Evolutionary conservation across 2,113 vertebrate species (phyloP), one percentile per base, ranked within the genome.

Genomic region (Catharus minimus): DNA sequence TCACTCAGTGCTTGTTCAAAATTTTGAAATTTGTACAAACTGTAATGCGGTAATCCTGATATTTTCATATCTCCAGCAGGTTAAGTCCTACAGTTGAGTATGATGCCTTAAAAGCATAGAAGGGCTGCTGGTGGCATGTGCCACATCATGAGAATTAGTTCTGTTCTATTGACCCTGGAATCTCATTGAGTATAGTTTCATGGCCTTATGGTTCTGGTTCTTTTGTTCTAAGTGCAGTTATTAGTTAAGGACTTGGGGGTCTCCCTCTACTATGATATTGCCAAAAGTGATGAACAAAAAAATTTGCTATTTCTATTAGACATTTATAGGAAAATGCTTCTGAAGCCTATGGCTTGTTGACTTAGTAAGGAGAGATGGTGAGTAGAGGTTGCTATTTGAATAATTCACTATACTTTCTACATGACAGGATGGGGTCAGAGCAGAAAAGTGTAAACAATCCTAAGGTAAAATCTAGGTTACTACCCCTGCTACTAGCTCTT

Each of bases 401-500:
- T 88, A 75, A 78, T 81, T 95, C 47, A 65, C 39, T 92, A 1
- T 60, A 41, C 30, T 83, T 83, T 52, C 57, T 50, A 56, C 60
- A 26, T 67, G 77, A 81, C 65, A 81, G 77, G 73, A 68, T 86
- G 33, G 33, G 43, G 18, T 79, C 85, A 58, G 62, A 89, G 43
- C 30, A 91, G 62, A 76, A 68, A 89, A 79, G 8, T 74, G 56
- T 85, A 94, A 92, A 92, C 78, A 93, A 49, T 68, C 78, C 32
- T 79, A n/a, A 91, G 62, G 84, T 92, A 94, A 94, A 92, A 91
- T 89, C 71, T 91, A 61, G 74, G 87, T 87, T 92, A 93, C 91
- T 91, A 79, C 58, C 71, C 71, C 16, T 68, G 62, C 66, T 73
- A 85, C 84, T 55, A 76, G 58, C 74, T 82, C 93, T 87, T 85